These are phyloP conservation scores for Sciurus carolinensis DNA, from an alignment of 2,797 vertebrate genomes.

Conservation along the genomic window DNA sequence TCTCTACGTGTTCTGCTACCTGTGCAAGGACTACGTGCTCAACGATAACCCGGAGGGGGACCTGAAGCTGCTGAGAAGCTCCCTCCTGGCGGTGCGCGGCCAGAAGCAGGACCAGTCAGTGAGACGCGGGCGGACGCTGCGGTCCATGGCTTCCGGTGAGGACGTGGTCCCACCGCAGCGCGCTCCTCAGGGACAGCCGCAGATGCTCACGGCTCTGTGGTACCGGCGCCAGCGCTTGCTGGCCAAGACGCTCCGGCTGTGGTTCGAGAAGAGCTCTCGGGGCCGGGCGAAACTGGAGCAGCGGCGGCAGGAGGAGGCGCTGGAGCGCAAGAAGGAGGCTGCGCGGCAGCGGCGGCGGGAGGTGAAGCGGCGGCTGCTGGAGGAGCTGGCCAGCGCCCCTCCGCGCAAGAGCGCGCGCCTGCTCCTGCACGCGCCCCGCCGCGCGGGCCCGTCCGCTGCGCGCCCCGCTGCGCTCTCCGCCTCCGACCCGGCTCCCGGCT, in stretches of 20 bases:
- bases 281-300: constrained; percentile 92
- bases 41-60: constrained; percentile 99
- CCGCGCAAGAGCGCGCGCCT: constrained; percentile 98
- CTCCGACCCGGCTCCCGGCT: constrained; percentile 88
- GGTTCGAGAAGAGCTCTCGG: constrained; percentile 92
- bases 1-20: constrained; percentile 97
- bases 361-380: constrained; percentile 95
- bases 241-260: constrained; percentile 91
- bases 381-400: constrained; percentile 95
- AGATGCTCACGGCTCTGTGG: constrained; percentile 95
- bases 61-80: constrained; percentile 96
- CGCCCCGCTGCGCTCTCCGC: constrained; percentile 87
- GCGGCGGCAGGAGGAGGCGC: constrained; percentile 91
- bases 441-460: constrained; percentile 91
- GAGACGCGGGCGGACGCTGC: constrained; percentile 92
- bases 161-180: constrained; percentile 84
- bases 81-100: constrained; percentile 94
- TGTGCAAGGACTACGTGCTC: constrained; percentile 97
- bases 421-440: constrained; percentile 93
- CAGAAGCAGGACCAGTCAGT: constrained; percentile 85
- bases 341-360: constrained; percentile 94
- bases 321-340: constrained; percentile 93
- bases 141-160: constrained; percentile 92
- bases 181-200: constrained; percentile 90
- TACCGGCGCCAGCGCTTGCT: constrained; percentile 95